Percentiles rank a stretch among this genome's conserved stretches.
phyloP scores from a whole-genome alignment of 2,888 invertebrate genomes.

The Ganaspis brasiliensis region DNA sequence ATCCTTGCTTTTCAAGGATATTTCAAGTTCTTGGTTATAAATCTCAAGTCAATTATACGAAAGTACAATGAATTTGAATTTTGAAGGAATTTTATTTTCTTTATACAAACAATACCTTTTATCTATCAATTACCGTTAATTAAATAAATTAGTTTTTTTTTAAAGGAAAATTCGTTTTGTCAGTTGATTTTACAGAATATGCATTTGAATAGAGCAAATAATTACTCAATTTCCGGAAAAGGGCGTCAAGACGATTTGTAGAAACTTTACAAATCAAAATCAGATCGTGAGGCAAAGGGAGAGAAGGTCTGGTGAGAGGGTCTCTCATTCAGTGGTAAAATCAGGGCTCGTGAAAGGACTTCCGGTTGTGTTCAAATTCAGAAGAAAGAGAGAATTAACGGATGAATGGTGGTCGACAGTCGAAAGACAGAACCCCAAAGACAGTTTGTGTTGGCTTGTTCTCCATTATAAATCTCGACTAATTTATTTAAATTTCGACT shows the following conservation, averaged over 20 bases:
- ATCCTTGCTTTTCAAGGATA: too few relatives aligned
- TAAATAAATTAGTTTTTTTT: too few relatives aligned
- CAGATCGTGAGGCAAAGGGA: conserved; percentile 34
- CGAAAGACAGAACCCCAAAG: conserved; percentile 54
- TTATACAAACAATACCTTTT: too few relatives aligned
- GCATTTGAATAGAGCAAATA: conserved; percentile 23
- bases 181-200: not conserved
- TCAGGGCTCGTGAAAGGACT: conserved; percentile 75
- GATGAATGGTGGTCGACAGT: conserved; percentile 63
- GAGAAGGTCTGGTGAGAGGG: conserved; percentile 49
- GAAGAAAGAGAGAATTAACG: conserved; percentile 76
- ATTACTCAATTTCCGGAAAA: conserved; percentile 28
- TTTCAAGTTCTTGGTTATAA: too few relatives aligned
- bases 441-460: conserved; percentile 46
- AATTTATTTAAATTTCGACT: conserved; percentile 64
- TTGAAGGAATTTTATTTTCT: too few relatives aligned
- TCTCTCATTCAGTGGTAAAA: conserved; percentile 54
- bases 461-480: conserved; percentile 73
- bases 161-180: not conserved
- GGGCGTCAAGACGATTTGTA: conserved; percentile 27
- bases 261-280: conserved; percentile 32
- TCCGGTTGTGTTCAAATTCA: conserved; percentile 73
- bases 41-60: too few relatives aligned
- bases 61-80: too few relatives aligned
- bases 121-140: too few relatives aligned